These are phyloP conservation scores for Sinhomidia bicolor DNA, from an alignment of 2,888 invertebrate genomes.

Conservation along the genomic window DNA sequence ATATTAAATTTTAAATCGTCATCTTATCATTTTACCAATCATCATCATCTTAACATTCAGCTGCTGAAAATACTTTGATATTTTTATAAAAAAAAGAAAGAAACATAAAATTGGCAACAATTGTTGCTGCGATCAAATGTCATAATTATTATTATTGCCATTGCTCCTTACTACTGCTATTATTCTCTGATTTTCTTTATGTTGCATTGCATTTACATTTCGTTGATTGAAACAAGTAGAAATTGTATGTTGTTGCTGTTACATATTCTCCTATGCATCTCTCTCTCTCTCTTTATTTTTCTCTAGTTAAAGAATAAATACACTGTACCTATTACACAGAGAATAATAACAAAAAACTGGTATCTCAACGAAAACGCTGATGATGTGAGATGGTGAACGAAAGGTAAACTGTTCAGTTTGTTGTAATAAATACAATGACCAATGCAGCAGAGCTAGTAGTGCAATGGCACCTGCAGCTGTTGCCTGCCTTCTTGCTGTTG, in stretches of 20 bases:
- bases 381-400: neutral
- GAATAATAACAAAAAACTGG: neutral
- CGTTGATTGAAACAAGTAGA: slow-evolving; percentile 32
- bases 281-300: no score
- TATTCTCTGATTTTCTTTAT: slow-evolving; percentile 2
- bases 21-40: neutral
- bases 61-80: neutral
- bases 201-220: no score
- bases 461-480: slow-evolving; percentile 28
- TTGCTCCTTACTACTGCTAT: slow-evolving; percentile 14
- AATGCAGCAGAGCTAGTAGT: slow-evolving; percentile 3
- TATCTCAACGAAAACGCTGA: neutral
- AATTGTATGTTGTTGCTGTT: neutral
- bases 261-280: neutral
- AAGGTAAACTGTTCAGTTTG: neutral
- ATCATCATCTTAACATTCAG: neutral
- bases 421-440: neutral
- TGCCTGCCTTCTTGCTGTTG: neutral
- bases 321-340: neutral
- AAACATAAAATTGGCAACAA: slow-evolving; percentile 27
- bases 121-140: slow-evolving; percentile 38
- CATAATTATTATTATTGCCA: slow-evolving; percentile 30
- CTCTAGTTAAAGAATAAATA: neutral
- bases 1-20: slow-evolving; percentile 13
- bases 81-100: no score